Conservation (phyloP, 2,113 vertebrate species). For the Gasterosteus nipponicus region DNA sequence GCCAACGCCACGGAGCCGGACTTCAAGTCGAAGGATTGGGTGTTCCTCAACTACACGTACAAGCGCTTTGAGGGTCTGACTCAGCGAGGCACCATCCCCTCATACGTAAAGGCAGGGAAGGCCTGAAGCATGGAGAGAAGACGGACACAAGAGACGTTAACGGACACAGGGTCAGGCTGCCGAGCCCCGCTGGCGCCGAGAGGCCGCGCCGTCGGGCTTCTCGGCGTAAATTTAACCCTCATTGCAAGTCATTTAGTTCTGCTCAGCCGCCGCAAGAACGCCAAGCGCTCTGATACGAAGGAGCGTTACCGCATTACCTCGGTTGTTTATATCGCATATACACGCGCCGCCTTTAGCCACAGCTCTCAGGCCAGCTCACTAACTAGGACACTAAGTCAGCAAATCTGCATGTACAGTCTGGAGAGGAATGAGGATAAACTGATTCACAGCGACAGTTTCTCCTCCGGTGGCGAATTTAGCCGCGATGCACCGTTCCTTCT, state of each 20-base stretch:
- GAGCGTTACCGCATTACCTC: conserved; percentile 73
- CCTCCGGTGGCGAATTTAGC: conserved; percentile 37
- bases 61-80: conserved; percentile 98
- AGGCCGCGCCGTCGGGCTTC: conserved; percentile 46
- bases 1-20: conserved; percentile 93
- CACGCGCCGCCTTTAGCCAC: conserved; percentile 58
- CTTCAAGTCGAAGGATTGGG: conserved; percentile 99
- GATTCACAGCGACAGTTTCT: conserved; percentile 33
- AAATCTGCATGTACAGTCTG: conserved; percentile 64
- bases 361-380: conserved; percentile 68
- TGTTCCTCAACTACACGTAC: conserved; percentile 99
- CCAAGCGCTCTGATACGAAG: conserved; percentile 43
- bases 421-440: conserved; percentile 37
- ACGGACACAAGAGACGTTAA: conserved; percentile 37
- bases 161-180: conserved; percentile 74
- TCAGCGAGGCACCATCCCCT: conserved; percentile 95
- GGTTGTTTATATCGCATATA: conserved; percentile 59
- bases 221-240: conserved; percentile 64
- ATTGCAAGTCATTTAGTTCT: conserved; percentile 60
- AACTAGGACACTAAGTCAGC: conserved; percentile 59
- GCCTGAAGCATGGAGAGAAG: conserved; percentile 78
- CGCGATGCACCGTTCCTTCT: conserved; percentile 20
- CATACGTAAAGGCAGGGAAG: conserved; percentile 95
- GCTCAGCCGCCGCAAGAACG: conserved; percentile 46
- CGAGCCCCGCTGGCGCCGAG: conserved; percentile 69